Base-by-base conservation (phyloP, 2,888 invertebrate genomes). In the Ernsta delagoae region DNA sequence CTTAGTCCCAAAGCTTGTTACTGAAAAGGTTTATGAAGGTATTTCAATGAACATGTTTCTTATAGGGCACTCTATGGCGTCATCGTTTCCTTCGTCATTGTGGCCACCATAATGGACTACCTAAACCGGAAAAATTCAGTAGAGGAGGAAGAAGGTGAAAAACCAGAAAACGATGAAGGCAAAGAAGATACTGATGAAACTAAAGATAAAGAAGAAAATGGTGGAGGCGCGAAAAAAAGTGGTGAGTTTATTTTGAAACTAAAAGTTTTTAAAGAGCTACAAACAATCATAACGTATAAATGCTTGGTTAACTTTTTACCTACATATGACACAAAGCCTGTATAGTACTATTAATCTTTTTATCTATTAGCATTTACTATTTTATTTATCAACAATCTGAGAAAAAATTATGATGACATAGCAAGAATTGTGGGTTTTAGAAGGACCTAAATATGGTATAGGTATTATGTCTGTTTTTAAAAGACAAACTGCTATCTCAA, bases 101-200 rank as follows among this genome's bases (percentile, higher is more conserved):
- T 91, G 71, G 93, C 94, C 64, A 94, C 94, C 7, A 67, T 87
- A 73, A 91, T 90, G 76, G 94, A 94, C 76, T 88, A 84, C 76
- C 71, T 88, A 71, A 78, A 83, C 64, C 78, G 82, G 74, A 81
- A 81, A 73, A 75, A 77, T 16, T 45, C 79, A 5, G 72, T 72
- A 7, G 75, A 74, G 43, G 74, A 74, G 34, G 60, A 72, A 62
- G 43, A 48, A 41, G 36, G 54, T 41, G 75, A 79, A 34, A 75
- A 76, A 50, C 76, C 77, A 53, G 83, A 84, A 59, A 63, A 75
- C 65, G 78, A 82, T 24, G 82, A 86, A 59, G 50, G 50, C 16
- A 59, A 59, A 68, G 68, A 6, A 31, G 41, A 62, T n/a, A 34
- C 66, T 24, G 61, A 62, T 39, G 61, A 61, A 45, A 6, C 24